Conservation (phyloP, 1,140 invertebrate species). For the Druon quercuslanigerum region DNA sequence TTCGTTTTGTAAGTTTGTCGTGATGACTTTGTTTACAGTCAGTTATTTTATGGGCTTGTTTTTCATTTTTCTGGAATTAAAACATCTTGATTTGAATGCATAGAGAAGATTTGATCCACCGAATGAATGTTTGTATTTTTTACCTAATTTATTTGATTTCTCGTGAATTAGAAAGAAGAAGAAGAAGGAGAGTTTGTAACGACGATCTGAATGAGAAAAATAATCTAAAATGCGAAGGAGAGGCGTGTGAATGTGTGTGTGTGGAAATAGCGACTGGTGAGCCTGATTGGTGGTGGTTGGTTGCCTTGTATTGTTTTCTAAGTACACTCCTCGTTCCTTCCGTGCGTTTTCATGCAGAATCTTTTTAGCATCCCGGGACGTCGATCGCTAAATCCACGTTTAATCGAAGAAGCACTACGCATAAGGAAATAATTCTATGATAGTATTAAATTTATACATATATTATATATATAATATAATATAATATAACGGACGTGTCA, state of each 20-base stretch:
- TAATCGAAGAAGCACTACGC: conserved; percentile 57
- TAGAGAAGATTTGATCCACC: too few relatives aligned
- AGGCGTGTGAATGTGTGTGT: too few relatives aligned
- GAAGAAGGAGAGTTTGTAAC: not conserved
- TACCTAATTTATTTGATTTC: not conserved
- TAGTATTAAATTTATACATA: conserved; percentile 68
- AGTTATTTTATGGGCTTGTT: too few relatives aligned
- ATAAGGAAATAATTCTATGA: conserved; percentile 52
- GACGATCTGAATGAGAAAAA: not conserved
- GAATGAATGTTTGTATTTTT: too few relatives aligned
- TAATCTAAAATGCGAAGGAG: not conserved
- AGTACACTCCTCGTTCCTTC: conserved; percentile 31
- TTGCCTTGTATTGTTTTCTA: conserved; percentile 47
- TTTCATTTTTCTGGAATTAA: too few relatives aligned
- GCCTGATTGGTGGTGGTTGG: conserved; percentile 43
- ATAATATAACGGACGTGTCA: conserved; percentile 62
- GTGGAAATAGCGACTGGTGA: conserved; percentile 29
- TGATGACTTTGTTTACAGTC: too few relatives aligned
- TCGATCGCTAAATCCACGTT: conserved; percentile 62
- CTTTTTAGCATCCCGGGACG: conserved; percentile 60
- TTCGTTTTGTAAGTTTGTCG: too few relatives aligned
- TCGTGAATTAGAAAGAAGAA: not conserved
- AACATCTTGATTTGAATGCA: too few relatives aligned
- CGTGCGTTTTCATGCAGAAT: conserved; percentile 27
- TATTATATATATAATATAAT: conserved; percentile 43